These are phyloP conservation scores for Cerastoderma edule DNA, from an alignment of 2,888 invertebrate genomes.

Conservation along the genomic window DNA sequence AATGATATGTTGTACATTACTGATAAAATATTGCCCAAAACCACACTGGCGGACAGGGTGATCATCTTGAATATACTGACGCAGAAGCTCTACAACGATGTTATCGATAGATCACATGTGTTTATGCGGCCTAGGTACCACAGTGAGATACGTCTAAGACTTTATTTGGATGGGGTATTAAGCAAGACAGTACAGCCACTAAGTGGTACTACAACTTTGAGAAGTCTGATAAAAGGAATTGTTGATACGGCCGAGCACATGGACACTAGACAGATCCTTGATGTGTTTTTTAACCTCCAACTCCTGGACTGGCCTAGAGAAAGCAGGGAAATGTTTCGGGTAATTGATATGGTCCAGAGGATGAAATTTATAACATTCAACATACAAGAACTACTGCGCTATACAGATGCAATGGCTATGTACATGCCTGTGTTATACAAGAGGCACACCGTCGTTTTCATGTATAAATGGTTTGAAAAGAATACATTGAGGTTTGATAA, in stretches of 20 bases:
- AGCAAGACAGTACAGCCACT: background rate
- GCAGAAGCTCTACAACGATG: background rate
- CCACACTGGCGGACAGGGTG: background rate
- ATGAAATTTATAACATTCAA: background rate
- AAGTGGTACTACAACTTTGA: background rate
- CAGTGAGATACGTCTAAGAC: background rate
- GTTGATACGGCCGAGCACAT: background rate
- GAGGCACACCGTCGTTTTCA: background rate
- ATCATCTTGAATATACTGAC: background rate
- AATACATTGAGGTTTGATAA: too few species aligned
- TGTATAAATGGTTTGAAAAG: background rate
- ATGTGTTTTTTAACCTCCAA: constrained; percentile 3
- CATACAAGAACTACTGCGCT: background rate
- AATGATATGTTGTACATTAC: background rate
- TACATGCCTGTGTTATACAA: background rate
- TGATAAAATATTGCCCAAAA: constrained; percentile 1
- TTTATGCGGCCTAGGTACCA: background rate
- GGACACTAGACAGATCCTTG: background rate
- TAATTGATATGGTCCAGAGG: background rate
- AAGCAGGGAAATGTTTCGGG: background rate
- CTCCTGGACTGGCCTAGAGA: constrained; percentile 1
- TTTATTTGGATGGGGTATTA: background rate
- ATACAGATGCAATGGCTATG: background rate
- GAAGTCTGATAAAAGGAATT: background rate
- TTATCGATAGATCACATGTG: background rate